A percentile compares a stretch with the other conserved stretches of the same genome.
Evolutionary conservation across 2,888 invertebrate species (phyloP).

Genomic region (Drosophila ustulata): DNA sequence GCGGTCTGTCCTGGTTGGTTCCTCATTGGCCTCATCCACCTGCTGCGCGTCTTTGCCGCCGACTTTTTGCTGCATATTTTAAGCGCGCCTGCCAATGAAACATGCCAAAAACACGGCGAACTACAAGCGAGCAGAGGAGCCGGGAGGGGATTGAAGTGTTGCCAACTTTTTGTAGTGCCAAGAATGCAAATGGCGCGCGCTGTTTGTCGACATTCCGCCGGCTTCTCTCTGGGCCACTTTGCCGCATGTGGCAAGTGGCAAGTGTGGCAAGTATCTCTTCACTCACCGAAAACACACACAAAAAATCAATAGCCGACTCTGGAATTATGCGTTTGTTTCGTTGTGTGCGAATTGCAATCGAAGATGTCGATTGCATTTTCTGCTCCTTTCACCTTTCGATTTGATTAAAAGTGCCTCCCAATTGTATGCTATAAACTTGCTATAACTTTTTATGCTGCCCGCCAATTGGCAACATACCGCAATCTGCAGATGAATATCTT

Average conservation of each 20-base stretch:
- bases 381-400: constrained; percentile 18
- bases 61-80: constrained; percentile 63
- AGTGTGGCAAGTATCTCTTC: constrained; percentile 5
- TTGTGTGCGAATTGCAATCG: constrained; percentile 40
- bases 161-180: constrained; percentile 64
- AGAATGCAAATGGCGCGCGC: constrained; percentile 76
- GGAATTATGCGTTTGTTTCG: constrained; percentile 52
- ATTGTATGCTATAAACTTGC: constrained; percentile 28
- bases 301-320: constrained; percentile 59
- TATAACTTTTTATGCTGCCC: constrained; percentile 14
- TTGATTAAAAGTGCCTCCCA: constrained; percentile 36
- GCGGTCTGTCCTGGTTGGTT: neutral
- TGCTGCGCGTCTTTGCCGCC: constrained; percentile 60
- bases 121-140: constrained; percentile 38
- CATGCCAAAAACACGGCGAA: constrained; percentile 72
- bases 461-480: neutral
- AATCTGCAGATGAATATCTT: neutral
- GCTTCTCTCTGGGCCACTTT: constrained; percentile 45
- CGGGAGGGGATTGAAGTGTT: constrained; percentile 44
- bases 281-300: constrained; percentile 12
- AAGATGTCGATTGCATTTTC: constrained; percentile 20
- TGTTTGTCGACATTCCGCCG: constrained; percentile 32
- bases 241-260: constrained; percentile 23
- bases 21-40: constrained; percentile 49
- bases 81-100: constrained; percentile 73